Evolutionary conservation across 2,888 invertebrate species (phyloP).

Genomic region (Troglohyphantes excavatus): DNA sequence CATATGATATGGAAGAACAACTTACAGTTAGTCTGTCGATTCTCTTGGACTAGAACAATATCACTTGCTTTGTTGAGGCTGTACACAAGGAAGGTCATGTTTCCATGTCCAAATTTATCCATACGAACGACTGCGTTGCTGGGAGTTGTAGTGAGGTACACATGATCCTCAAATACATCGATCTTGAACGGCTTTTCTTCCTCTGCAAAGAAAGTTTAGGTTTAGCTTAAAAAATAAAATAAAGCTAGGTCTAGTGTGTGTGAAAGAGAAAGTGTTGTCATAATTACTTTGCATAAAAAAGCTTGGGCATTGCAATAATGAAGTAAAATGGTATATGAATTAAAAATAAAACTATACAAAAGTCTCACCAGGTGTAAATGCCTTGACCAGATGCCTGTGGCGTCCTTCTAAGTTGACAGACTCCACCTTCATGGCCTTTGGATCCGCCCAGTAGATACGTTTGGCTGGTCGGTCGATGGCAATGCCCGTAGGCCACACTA

Average conservation of each 20-base stretch:
- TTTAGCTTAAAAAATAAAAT: background rate
- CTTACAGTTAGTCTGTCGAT: constrained; percentile 86
- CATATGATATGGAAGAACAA: constrained; percentile 44
- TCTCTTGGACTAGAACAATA: constrained; percentile 87
- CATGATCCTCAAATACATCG: constrained; percentile 88
- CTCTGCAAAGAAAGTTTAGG: constrained; percentile 80
- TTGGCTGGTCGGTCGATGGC: constrained; percentile 89
- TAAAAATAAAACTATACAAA: too few relatives aligned
- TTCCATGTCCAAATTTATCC: constrained; percentile 87
- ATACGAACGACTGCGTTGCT: constrained; percentile 86
- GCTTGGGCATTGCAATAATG: too few relatives aligned
- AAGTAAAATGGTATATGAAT: too few relatives aligned
- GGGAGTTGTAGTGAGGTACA: constrained; percentile 87
- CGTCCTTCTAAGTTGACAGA: constrained; percentile 87
- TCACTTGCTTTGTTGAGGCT: constrained; percentile 86
- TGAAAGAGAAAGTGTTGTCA: too few relatives aligned
- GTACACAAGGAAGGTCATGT: constrained; percentile 84
- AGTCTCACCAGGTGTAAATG: constrained; percentile 84
- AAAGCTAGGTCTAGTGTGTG: too few relatives aligned
- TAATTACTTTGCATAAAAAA: too few relatives aligned
- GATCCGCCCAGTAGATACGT: constrained; percentile 93
- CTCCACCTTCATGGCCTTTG: constrained; percentile 89
- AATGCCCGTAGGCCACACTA: constrained; percentile 89
- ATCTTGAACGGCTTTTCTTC: constrained; percentile 88
- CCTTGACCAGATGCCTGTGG: constrained; percentile 86